A percentile compares a stretch with the other conserved stretches of the same genome.
Conservation (phyloP, 2,888 invertebrate species). For the Andrena bucephala region DNA sequence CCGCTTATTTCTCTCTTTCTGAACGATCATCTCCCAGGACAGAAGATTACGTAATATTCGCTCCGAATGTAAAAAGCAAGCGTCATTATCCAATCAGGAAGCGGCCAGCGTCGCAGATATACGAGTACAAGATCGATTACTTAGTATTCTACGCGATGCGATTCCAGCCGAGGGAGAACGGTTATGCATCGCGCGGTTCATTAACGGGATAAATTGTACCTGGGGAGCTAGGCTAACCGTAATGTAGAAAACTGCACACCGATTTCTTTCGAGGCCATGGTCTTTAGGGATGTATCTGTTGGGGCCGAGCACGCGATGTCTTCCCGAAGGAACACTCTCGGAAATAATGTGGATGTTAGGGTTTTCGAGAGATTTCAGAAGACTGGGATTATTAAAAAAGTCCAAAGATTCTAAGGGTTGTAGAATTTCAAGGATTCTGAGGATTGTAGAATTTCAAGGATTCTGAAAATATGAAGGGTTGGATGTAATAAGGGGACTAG, state of each 20-base stretch:
- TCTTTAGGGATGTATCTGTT: not conserved
- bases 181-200: constrained; percentile 31
- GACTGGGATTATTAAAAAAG: no score
- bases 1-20: not conserved
- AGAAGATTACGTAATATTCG: constrained; percentile 35
- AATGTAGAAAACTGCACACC: not conserved
- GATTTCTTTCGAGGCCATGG: not conserved
- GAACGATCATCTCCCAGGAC: constrained; percentile 1
- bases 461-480: no score
- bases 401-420: no score
- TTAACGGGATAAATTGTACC: constrained; percentile 40
- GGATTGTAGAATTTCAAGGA: no score
- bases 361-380: not conserved
- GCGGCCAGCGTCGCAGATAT: constrained; percentile 11
- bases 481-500: no score
- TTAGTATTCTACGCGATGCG: constrained; percentile 27
- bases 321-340: not conserved
- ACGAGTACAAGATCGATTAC: constrained; percentile 27
- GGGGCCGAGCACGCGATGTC: not conserved
- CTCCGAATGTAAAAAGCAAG: constrained; percentile 1
- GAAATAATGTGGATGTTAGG: not conserved
- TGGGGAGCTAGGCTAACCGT: not conserved
- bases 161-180: constrained; percentile 1
- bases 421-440: no score
- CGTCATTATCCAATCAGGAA: constrained; percentile 38